A percentile compares a stretch with the other conserved stretches of the same genome.
These are phyloP conservation scores for Anthonomus grandis DNA, from an alignment of 1,140 invertebrate genomes.

Conservation along the genomic window DNA sequence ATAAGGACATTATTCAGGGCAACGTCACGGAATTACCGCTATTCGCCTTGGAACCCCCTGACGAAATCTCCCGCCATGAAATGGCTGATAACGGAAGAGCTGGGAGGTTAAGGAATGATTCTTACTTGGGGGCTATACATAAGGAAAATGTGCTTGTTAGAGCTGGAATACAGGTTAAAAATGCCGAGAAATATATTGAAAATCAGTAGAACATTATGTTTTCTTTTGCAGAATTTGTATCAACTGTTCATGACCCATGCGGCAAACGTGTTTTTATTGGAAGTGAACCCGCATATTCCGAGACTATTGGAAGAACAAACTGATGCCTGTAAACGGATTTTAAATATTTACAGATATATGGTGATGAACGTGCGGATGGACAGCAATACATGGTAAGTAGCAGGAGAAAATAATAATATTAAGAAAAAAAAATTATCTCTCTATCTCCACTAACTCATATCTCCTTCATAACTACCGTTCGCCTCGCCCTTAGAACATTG, in stretches of 20 bases:
- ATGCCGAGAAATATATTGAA: not conserved
- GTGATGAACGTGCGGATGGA: constrained; percentile 96
- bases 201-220: not conserved
- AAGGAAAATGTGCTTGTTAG: constrained; percentile 75
- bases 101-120: constrained; percentile 73
- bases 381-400: constrained; percentile 78
- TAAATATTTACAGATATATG: constrained; percentile 96
- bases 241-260: constrained; percentile 95
- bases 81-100: constrained; percentile 55
- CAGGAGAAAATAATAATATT: too few species aligned
- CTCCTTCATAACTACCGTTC: too few species aligned
- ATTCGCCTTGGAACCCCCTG: constrained; percentile 81
- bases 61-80: constrained; percentile 45
- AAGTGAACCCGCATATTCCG: constrained; percentile 57
- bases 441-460: too few species aligned
- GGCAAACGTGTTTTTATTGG: constrained; percentile 87
- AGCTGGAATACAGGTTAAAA: constrained; percentile 66
- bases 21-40: constrained; percentile 75
- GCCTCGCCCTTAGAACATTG: too few species aligned
- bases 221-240: constrained; percentile 74
- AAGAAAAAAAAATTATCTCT: too few species aligned
- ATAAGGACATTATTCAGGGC: constrained; percentile 91
- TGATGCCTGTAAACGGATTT: constrained; percentile 91
- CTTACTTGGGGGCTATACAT: constrained; percentile 76
- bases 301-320: constrained; percentile 84